Evolutionary conservation across 2,888 invertebrate species (phyloP).

Genomic region (Dicroscelio sp.): DNA sequence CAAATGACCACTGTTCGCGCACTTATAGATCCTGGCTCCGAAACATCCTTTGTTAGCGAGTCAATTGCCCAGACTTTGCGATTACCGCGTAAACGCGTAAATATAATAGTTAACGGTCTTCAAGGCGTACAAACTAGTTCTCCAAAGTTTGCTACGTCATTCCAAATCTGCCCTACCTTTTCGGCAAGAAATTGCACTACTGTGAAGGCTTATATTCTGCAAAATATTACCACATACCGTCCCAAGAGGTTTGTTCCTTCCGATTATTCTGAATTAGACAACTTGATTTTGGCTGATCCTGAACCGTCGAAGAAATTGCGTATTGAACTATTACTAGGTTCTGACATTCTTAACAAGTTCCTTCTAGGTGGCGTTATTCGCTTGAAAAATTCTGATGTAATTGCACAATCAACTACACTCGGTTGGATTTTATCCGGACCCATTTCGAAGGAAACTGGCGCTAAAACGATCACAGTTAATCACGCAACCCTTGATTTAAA

Average conservation of each 20-base stretch:
- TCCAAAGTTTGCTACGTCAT: too few relatives aligned
- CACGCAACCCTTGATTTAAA: not conserved
- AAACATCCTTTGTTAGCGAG: conserved; percentile 75
- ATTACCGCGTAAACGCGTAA: conserved; percentile 29
- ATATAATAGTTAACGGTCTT: not conserved
- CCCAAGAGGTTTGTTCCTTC: not conserved
- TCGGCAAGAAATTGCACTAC: not conserved
- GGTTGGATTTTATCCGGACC: not conserved
- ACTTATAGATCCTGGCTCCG: not conserved
- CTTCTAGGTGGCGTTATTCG: not conserved
- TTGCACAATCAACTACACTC: not conserved
- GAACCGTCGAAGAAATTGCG: not conserved
- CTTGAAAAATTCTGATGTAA: not conserved
- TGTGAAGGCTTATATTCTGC: not conserved
- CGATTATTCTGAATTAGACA: not conserved
- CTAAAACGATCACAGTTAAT: not conserved
- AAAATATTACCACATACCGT: not conserved
- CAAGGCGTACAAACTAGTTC: too few relatives aligned
- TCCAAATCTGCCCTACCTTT: not conserved
- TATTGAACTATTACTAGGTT: not conserved
- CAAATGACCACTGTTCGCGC: too few relatives aligned
- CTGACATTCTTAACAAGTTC: not conserved
- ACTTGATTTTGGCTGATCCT: not conserved
- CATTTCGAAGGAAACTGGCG: not conserved
- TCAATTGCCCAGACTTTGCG: conserved; percentile 60